phyloP scores from a whole-genome alignment of 2,888 invertebrate species.

The Macaria notata region DNA sequence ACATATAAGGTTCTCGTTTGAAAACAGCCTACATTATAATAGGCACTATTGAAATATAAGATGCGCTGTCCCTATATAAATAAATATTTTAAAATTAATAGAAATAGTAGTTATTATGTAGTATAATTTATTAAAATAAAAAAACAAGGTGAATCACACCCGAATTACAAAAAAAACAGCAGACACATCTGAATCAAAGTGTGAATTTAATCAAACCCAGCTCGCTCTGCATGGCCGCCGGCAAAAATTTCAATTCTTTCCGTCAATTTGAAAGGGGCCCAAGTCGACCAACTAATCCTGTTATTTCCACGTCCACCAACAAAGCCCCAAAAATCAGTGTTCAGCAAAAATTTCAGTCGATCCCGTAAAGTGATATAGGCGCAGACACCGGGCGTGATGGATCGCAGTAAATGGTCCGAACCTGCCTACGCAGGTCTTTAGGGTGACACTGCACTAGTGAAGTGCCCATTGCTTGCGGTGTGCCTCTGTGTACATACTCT shows the following conservation, averaged over 20 bases:
- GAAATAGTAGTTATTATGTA: too few relatives aligned
- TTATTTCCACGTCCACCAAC: slow-evolving; percentile 23
- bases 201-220: background rate
- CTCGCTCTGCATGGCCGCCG: too few relatives aligned
- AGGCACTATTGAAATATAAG: too few relatives aligned
- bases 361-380: slow-evolving; percentile 63
- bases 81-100: too few relatives aligned
- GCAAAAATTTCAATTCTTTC: slow-evolving; percentile 11
- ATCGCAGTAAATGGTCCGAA: slow-evolving; percentile 67
- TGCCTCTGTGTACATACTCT: too few relatives aligned
- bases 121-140: too few relatives aligned
- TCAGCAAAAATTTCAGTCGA: slow-evolving; percentile 59
- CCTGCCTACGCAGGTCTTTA: slow-evolving; percentile 14
- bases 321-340: slow-evolving; percentile 29
- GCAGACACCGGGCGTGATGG: slow-evolving; percentile 62
- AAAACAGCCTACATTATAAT: too few relatives aligned
- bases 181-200: background rate
- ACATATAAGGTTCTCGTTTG: too few relatives aligned
- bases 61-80: too few relatives aligned
- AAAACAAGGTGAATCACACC: too few relatives aligned
- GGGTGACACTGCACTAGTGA: background rate
- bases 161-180: too few relatives aligned
- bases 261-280: slow-evolving; percentile 19
- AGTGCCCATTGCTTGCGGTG: background rate
- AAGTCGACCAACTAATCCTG: slow-evolving; percentile 22